These are phyloP conservation scores for Orthosia incerta DNA, from an alignment of 2,888 invertebrate species.

Conservation along the genomic window DNA sequence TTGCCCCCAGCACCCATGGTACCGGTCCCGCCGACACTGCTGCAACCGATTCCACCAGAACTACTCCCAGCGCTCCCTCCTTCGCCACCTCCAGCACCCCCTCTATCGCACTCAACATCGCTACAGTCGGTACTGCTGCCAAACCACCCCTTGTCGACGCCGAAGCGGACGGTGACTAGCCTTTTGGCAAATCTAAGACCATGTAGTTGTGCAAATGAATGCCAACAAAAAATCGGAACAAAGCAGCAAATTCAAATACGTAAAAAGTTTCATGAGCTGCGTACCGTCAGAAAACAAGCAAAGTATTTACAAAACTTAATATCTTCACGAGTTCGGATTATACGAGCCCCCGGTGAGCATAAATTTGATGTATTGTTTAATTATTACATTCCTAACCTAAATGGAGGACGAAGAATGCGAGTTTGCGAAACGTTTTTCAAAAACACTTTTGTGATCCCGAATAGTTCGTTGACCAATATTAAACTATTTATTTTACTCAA, in stretches of 20 bases:
- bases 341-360: not conserved
- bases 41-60: not conserved
- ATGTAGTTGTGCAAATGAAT: constrained; percentile 15
- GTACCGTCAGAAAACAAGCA: constrained; percentile 9
- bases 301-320: constrained; percentile 11
- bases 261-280: not conserved
- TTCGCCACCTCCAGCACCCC: not conserved
- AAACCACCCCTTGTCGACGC: not conserved
- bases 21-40: not conserved
- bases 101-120: not conserved
- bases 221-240: constrained; percentile 12
- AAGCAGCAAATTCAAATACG: constrained; percentile 5
- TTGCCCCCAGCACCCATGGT: not conserved
- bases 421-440: constrained; percentile 27
- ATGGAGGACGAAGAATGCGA: not conserved
- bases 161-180: no score
- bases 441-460: constrained; percentile 17
- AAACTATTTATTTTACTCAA: constrained; percentile 1
- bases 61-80: not conserved
- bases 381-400: constrained; percentile 13
- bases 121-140: not conserved
- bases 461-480: constrained; percentile 7
- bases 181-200: not conserved
- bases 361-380: not conserved
- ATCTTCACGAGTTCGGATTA: not conserved